phyloP scores from a whole-genome alignment of 2,888 invertebrate genomes.

The Melanostoma scalare region DNA sequence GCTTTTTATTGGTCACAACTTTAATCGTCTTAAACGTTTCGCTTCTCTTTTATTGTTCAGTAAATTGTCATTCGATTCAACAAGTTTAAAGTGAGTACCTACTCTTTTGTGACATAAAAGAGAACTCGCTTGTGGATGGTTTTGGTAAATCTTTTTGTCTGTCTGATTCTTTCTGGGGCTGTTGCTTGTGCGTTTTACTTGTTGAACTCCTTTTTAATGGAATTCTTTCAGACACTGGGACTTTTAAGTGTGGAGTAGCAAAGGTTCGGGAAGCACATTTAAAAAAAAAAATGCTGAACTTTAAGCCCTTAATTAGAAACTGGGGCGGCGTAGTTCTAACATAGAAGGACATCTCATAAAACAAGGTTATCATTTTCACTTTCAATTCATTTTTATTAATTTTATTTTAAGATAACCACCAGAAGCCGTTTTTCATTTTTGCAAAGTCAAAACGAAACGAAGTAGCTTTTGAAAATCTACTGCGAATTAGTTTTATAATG shows the following conservation, averaged over 20 bases:
- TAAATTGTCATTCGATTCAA: constrained; percentile 60
- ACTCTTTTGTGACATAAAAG: constrained; percentile 35
- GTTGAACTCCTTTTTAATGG: constrained; percentile 47
- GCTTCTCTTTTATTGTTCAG: constrained; percentile 28
- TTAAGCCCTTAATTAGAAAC: too few relatives aligned
- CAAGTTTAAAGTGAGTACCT: constrained; percentile 43
- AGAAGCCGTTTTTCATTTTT: too few relatives aligned
- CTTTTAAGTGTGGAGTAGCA: neutral
- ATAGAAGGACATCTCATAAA: too few relatives aligned
- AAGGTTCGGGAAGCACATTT: constrained; percentile 36
- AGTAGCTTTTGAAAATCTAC: too few relatives aligned
- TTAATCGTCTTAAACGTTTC: constrained; percentile 52
- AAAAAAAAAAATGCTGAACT: neutral
- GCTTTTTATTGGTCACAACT: constrained; percentile 44
- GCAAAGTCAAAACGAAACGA: too few relatives aligned
- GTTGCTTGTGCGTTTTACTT: constrained; percentile 46
- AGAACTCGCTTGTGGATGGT: constrained; percentile 31
- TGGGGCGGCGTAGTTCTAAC: too few relatives aligned
- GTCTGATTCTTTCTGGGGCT: constrained; percentile 21
- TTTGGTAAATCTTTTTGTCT: constrained; percentile 43
- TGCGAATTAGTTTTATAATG: too few relatives aligned
- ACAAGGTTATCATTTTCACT: too few relatives aligned
- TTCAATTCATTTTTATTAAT: too few relatives aligned
- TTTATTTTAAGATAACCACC: too few relatives aligned
- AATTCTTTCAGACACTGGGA: neutral